phyloP scores from a whole-genome alignment of 2,113 vertebrate genomes.

The Callocephalon fimbriatum region DNA sequence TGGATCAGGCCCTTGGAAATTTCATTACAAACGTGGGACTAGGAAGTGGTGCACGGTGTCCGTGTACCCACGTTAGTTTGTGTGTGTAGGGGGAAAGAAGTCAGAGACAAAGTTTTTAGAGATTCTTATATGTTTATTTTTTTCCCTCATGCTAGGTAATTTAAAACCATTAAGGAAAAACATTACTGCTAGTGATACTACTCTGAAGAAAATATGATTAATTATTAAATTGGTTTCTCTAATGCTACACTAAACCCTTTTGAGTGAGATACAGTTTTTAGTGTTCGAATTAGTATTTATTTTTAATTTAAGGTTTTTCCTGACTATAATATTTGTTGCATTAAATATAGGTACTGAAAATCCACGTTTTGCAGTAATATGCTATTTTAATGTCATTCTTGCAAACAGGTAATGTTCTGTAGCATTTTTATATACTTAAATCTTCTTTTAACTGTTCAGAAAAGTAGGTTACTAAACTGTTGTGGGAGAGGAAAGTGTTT shows the following conservation, averaged over 20 bases:
- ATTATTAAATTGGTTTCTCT: constrained; percentile 48
- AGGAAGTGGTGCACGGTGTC: background rate
- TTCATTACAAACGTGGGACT: background rate
- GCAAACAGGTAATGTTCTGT: background rate
- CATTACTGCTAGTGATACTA: constrained; percentile 33
- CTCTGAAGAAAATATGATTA: constrained; percentile 52
- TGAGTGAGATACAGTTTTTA: background rate
- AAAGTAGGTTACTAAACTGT: background rate
- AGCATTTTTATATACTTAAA: background rate
- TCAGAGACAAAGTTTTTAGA: background rate
- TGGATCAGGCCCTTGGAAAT: background rate
- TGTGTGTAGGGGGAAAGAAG: background rate
- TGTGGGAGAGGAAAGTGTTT: background rate
- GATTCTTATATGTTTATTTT: background rate
- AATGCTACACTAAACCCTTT: constrained; percentile 8
- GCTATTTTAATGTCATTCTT: background rate
- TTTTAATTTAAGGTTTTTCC: background rate
- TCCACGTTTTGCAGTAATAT: background rate
- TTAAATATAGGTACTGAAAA: background rate
- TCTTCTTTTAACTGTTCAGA: background rate
- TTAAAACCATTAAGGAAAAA: constrained; percentile 49
- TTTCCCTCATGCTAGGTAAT: background rate
- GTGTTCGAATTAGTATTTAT: constrained; percentile 4
- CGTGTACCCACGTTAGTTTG: background rate
- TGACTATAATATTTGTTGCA: background rate